These are phyloP conservation scores for Narcine bancroftii DNA, from an alignment of 2,113 vertebrate species.

Conservation along the genomic window DNA sequence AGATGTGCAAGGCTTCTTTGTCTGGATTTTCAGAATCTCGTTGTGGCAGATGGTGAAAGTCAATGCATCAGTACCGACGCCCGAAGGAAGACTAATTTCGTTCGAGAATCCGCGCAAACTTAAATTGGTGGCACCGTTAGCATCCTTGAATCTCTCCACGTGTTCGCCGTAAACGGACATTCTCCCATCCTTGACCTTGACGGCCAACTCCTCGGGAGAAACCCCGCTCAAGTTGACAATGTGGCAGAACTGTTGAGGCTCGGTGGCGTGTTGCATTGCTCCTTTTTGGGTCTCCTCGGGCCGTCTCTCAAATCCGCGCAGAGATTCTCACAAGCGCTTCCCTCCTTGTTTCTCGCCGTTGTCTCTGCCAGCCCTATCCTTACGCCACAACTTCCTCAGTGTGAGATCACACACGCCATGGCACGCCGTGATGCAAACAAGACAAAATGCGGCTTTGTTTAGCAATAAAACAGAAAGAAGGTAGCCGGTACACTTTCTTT, in stretches of 20 bases:
- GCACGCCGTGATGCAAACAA: conserved; percentile 14
- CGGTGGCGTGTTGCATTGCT: background rate
- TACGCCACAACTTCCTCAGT: conserved; percentile 1
- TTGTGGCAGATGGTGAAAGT: background rate
- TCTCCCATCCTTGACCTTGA: background rate
- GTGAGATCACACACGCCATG: conserved; percentile 1
- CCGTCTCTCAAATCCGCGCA: background rate
- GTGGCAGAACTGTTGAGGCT: background rate
- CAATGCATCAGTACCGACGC: background rate
- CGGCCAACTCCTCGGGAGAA: background rate
- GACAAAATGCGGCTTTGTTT: background rate
- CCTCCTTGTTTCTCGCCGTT: no score
- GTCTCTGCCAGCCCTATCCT: background rate
- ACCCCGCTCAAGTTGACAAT: background rate
- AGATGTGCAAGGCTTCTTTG: background rate
- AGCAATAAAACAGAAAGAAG: background rate
- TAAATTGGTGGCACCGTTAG: background rate
- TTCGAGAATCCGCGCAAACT: conserved; percentile 4
- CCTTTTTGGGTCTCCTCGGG: background rate
- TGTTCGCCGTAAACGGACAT: background rate
- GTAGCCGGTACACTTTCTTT: background rate
- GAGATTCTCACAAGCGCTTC: no score
- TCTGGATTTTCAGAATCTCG: background rate
- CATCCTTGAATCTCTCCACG: background rate
- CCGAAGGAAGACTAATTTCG: background rate